Evolutionary conservation across 2,113 vertebrate species (phyloP), one percentile per base, ranked within the genome.

Genomic region (Paramormyrops kingsleyae): DNA sequence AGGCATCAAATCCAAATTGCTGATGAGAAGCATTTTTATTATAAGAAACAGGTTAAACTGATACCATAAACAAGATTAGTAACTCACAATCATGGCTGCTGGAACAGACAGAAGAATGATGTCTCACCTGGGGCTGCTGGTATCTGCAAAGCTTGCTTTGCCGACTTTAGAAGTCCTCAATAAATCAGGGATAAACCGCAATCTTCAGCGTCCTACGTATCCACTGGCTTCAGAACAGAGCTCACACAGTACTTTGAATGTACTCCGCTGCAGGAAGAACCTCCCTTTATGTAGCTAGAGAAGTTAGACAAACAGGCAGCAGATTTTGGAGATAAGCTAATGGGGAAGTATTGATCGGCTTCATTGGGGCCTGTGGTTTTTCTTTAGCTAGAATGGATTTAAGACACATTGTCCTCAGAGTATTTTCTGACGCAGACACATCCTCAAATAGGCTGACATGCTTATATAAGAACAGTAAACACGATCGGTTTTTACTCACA

Each of bases 261-360:
- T 2, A 90, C 91, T 94, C 93, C 89, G 93, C 92, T 89, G 91
- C 85, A 87, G 90, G 87, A 27, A 74, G 92, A 91, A 91, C 93
- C 94, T 94, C 94, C 96, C 97, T 98, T 98, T 99, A 99, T 99
- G 97, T 96, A 96, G 95, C 97, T 94, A 5, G 21, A 15, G n/a
- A 95, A 92, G 93, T 97, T 96, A 97, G 97, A 96, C 97, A 99
- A 99, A 99, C 97, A 98, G 94, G 91, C 94, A 92, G 94, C 95
- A 96, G 95, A 94, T 94, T 93, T 93, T 93, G 95, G 96, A 96
- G 98, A 98, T 99, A 99, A 98, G 98, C 96, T 96, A 93, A 47
- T 93, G 97, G 96, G 96, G 96, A 97, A 97, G 96, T 96, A 99
- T 99, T 92, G 98, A 99, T 99, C 95, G 89, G 91, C 94, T 93